Evolutionary conservation across 2,888 invertebrate species (phyloP).

Genomic region (Andrena praecox): DNA sequence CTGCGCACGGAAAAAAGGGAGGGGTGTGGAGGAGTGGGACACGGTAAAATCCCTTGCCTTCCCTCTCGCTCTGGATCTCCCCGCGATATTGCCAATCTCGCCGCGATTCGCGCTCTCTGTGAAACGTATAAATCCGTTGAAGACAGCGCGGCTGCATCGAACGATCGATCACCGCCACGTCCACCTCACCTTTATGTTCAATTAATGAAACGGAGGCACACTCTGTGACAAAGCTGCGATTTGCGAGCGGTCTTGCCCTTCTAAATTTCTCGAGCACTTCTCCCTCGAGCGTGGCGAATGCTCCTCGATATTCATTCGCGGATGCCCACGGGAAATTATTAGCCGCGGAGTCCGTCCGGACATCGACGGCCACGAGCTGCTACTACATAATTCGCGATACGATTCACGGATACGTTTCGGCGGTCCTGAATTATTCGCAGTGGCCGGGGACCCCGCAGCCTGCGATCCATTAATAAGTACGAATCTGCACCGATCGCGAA

Average conservation of each 20-base stretch:
- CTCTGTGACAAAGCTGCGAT: too few relatives aligned
- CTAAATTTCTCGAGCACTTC: too few relatives aligned
- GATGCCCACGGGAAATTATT: slow-evolving; percentile 73
- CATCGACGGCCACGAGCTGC: slow-evolving; percentile 31
- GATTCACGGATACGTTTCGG: slow-evolving; percentile 19
- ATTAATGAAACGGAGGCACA: too few relatives aligned
- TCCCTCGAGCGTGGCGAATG: not conserved
- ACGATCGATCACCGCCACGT: not conserved
- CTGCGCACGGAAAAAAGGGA: not conserved
- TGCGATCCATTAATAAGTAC: slow-evolving; percentile 26
- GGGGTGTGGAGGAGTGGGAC: not conserved
- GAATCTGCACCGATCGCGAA: not conserved
- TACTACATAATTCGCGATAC: slow-evolving; percentile 50
- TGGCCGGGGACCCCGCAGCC: not conserved
- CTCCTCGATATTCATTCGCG: slow-evolving; percentile 1
- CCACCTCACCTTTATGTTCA: too few relatives aligned
- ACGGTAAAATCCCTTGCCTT: slow-evolving; percentile 8
- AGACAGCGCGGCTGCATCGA: not conserved
- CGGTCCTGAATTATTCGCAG: slow-evolving; percentile 33
- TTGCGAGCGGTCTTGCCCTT: too few relatives aligned
- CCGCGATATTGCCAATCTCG: not conserved
- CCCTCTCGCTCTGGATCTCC: not conserved
- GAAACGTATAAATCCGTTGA: not conserved
- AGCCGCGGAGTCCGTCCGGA: slow-evolving; percentile 51
- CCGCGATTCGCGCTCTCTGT: not conserved